Evolutionary conservation across 2,113 vertebrate genomes (phyloP).

Genomic region (Guaruba guarouba): DNA sequence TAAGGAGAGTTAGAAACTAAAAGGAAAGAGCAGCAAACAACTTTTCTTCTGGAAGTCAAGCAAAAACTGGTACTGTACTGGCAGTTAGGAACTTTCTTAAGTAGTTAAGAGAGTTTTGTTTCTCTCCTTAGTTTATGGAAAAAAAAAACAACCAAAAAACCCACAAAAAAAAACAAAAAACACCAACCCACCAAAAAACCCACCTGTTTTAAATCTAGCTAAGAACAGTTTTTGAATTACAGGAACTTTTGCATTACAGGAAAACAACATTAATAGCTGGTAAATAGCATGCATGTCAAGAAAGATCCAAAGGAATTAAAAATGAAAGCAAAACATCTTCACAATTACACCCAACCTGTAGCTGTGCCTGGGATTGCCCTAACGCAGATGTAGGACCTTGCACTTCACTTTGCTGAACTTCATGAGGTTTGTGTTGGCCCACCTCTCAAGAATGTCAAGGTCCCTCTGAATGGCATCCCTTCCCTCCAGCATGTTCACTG

Average conservation of each 20-base stretch:
- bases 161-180: too few relatives aligned
- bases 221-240: not conserved
- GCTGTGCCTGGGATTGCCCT: not conserved
- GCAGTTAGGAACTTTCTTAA: not conserved
- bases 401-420: not conserved
- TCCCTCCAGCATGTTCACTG: not conserved
- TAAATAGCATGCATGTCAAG: not conserved
- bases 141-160: not conserved
- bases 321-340: not conserved
- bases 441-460: not conserved
- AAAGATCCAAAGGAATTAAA: not conserved
- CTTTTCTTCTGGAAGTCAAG: not conserved
- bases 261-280: not conserved
- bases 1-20: not conserved
- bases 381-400: not conserved
- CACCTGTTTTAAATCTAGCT: not conserved
- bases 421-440: not conserved
- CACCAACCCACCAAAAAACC: not conserved
- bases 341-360: not conserved
- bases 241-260: not conserved
- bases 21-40: not conserved
- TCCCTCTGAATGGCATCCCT: not conserved
- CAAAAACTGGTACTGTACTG: not conserved
- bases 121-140: not conserved
- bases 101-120: not conserved